These are phyloP conservation scores for Crenuchus spilurus DNA, from an alignment of 2,797 vertebrate species.

Conservation along the genomic window DNA sequence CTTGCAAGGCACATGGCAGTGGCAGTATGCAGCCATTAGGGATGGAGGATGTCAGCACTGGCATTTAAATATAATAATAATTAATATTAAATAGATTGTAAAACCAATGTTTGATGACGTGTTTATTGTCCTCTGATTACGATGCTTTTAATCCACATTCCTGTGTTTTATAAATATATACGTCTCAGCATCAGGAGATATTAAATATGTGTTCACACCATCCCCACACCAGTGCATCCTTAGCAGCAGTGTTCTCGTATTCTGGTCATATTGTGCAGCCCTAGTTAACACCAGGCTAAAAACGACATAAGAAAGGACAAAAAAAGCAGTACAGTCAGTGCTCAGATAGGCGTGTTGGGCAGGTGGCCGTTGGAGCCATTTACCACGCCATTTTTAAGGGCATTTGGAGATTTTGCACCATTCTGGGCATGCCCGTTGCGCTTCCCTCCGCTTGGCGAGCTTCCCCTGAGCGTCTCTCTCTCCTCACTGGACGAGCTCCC, in stretches of 20 bases:
- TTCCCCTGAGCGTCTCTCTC: constrained; percentile 57
- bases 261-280: neutral
- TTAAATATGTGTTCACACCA: no score
- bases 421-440: constrained; percentile 51
- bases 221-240: no score
- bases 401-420: constrained; percentile 33
- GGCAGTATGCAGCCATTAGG: no score
- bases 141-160: no score
- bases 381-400: constrained; percentile 54
- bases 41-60: no score
- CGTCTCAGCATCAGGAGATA: no score
- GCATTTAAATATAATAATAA: no score
- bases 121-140: no score
- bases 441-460: constrained; percentile 47
- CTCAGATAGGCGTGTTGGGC: constrained; percentile 76
- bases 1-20: no score
- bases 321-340: neutral
- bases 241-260: neutral
- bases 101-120: no score
- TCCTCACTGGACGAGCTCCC: constrained; percentile 50
- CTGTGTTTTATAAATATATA: no score
- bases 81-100: no score
- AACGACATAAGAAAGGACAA: neutral
- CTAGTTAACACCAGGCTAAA: neutral
- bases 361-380: constrained; percentile 73